Evolutionary conservation across 1,140 invertebrate genomes (phyloP).

Genomic region (Aphaenogaster floridana): DNA sequence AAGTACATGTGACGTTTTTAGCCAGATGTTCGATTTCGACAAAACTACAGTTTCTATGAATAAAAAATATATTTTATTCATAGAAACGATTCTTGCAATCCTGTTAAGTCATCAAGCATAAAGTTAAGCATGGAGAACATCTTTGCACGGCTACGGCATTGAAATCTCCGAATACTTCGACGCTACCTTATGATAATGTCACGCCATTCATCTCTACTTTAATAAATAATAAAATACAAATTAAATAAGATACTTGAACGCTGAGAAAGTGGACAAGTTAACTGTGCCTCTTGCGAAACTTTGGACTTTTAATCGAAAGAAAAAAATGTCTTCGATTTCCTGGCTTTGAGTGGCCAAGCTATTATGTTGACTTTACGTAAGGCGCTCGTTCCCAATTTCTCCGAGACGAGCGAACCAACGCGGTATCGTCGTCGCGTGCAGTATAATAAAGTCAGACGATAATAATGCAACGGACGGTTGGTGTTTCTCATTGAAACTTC

Average conservation of each 20-base stretch:
- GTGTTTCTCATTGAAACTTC: not conserved
- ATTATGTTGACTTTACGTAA: slow-evolving; percentile 39
- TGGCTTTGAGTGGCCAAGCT: not conserved
- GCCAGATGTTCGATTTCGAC: not conserved
- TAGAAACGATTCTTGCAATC: not conserved
- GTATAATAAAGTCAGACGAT: slow-evolving; percentile 30
- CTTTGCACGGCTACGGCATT: not conserved
- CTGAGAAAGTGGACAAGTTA: not conserved
- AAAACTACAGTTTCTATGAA: not conserved
- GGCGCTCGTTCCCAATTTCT: slow-evolving; percentile 47
- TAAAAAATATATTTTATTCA: not conserved
- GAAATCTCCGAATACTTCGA: not conserved
- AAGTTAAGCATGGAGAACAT: not conserved
- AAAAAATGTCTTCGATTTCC: not conserved
- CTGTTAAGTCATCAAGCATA: not conserved
- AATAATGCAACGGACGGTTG: slow-evolving; percentile 39
- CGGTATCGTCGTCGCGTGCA: slow-evolving; percentile 1
- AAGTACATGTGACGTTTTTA: not conserved
- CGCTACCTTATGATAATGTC: not conserved
- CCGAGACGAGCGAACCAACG: slow-evolving; percentile 3
- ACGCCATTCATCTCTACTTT: not conserved
- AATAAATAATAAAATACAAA: not conserved
- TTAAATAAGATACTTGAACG: not conserved
- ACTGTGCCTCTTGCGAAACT: not conserved
- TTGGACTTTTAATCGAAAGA: slow-evolving; percentile 4